Base-by-base conservation (phyloP, 2,888 invertebrate genomes). In the Meliscaeva auricollis region DNA sequence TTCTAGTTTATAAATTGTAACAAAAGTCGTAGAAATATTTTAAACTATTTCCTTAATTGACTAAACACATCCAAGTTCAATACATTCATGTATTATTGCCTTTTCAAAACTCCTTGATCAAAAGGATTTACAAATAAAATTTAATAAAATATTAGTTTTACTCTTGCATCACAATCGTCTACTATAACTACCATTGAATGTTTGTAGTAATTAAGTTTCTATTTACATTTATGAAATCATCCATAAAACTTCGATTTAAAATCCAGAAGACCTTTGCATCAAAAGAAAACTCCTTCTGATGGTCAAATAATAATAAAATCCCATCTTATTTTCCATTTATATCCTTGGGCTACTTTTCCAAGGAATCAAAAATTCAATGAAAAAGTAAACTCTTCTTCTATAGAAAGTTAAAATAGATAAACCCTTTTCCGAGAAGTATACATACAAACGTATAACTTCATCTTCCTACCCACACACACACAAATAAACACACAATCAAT, bases 301-400 rank as follows among this genome's bases (percentile, higher is more conserved):
- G 44, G 15, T 30, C 62, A 44, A 26, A 46, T 54, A 32, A 50
- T 13, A 58, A 26, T 3, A 44, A 62, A 56, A 13, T 56, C 30
- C 26, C 6, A 41, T 60, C 38, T 30, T 11, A n/a, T 26, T 44
- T 44, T 44, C 11, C 9, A 15, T 64, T 30, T 1, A 32, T 17
- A 17, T 17, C 64, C 13, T 64, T 9, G 17, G 64, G 46, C 46
- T 30, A 62, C 30, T 44, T 30, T 26, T 44, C 41, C n/a, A 44
- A 44, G 17, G 17, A 46, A 46, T 46, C 64, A 46, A 46, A 64
- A 30, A 46, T 64, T 22, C 7, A 15, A 17, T 30, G 9, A 15
- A 62, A 26, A 17, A 46, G 17, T 17, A 46, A 64, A 30, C 30
- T 26, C n/a, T 6, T n/a, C n/a, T n/a, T n/a, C n/a, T n/a, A n/a